phyloP scores from a whole-genome alignment of 2,888 invertebrate species.

The Phlogophora meticulosa region DNA sequence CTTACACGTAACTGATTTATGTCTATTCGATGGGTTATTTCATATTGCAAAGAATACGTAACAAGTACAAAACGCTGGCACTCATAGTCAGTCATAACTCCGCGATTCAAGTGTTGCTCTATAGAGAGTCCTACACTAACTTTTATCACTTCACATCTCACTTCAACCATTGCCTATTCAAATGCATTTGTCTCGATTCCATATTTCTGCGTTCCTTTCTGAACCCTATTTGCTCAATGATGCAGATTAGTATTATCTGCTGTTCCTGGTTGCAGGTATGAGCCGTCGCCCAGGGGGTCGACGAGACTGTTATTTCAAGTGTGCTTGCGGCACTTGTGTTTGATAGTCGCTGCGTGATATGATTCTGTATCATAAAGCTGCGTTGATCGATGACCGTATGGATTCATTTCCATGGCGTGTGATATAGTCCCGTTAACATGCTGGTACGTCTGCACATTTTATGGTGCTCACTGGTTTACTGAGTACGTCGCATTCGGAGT shows the following conservation, averaged over 20 bases:
- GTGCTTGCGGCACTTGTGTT: constrained; percentile 42
- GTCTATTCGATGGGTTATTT: constrained; percentile 88
- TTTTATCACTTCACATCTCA: constrained; percentile 67
- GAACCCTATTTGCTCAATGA: constrained; percentile 38
- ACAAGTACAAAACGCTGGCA: constrained; percentile 77
- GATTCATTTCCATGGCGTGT: constrained; percentile 55
- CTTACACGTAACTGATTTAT: constrained; percentile 79
- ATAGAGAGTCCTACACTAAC: constrained; percentile 62
- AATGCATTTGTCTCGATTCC: constrained; percentile 56
- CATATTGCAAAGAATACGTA: constrained; percentile 74
- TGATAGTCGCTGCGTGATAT: constrained; percentile 54
- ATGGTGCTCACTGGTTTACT: constrained; percentile 93
- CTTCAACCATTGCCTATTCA: constrained; percentile 47
- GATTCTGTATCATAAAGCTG: constrained; percentile 50
- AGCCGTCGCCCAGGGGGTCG: constrained; percentile 17
- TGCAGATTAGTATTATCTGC: constrained; percentile 41
- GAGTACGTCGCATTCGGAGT: constrained; percentile 93
- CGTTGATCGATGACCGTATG: constrained; percentile 49
- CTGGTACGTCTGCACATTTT: constrained; percentile 91
- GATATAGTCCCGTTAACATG: constrained; percentile 76
- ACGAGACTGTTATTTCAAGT: constrained; percentile 25
- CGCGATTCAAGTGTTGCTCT: constrained; percentile 62
- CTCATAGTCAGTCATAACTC: constrained; percentile 65
- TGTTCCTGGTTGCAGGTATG: constrained; percentile 42
- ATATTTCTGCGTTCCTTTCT: constrained; percentile 50